Evolutionary conservation across 2,113 vertebrate species (phyloP).

Genomic region (Zosterops pallidus): DNA sequence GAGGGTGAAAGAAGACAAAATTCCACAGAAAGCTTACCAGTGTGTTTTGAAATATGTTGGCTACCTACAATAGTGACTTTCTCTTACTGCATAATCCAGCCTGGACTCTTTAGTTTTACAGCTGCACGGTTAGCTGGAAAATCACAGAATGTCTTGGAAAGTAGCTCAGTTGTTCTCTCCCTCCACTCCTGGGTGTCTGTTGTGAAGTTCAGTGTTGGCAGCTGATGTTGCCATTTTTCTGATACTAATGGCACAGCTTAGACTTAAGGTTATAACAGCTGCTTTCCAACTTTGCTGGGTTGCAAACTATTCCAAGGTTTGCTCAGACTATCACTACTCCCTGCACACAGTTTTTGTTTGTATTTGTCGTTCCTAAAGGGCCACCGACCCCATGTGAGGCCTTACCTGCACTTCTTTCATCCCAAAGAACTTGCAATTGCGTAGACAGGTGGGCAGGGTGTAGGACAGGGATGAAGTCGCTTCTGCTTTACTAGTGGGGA

Average conservation of each 20-base stretch:
- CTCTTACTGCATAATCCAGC: not conserved
- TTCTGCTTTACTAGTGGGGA: not conserved
- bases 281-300: not conserved
- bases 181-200: not conserved
- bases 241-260: not conserved
- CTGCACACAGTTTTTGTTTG: not conserved
- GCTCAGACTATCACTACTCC: not conserved
- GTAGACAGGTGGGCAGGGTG: not conserved
- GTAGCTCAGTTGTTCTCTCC: not conserved
- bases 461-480: not conserved
- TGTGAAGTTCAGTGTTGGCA: not conserved
- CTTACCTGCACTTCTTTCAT: not conserved
- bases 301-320: no score
- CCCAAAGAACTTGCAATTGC: not conserved
- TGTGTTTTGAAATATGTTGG: not conserved
- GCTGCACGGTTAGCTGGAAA: not conserved
- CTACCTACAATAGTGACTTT: not conserved
- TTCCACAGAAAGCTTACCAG: not conserved
- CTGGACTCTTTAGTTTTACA: not conserved
- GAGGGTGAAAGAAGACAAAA: not conserved
- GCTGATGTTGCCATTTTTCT: not conserved
- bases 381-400: not conserved
- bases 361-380: not conserved
- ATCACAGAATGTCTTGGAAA: conserved; percentile 21
- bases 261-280: not conserved